A percentile compares a stretch with the other conserved stretches of the same genome.
phyloP scores from a whole-genome alignment of 2,888 invertebrate genomes.

The Phrixothrix hirtus region DNA sequence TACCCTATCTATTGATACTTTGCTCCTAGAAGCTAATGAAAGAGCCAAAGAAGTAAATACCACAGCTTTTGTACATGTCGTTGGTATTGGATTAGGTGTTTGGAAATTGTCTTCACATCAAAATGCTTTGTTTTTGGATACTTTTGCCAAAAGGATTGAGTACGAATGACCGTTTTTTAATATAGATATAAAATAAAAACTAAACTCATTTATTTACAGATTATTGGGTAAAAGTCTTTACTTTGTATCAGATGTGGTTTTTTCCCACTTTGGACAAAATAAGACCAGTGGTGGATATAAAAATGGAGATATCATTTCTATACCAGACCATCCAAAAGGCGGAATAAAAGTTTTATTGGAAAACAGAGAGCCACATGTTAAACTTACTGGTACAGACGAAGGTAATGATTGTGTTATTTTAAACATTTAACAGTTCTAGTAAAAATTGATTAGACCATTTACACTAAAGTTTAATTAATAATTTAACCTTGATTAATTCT shows the following conservation, averaged over 20 bases:
- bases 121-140: conserved; percentile 64
- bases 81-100: conserved; percentile 69
- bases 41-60: conserved; percentile 59
- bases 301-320: conserved; percentile 50
- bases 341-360: conserved; percentile 57
- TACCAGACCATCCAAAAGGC: conserved; percentile 38
- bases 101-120: conserved; percentile 68
- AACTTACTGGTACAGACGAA: conserved; percentile 55
- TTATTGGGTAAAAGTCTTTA: conserved; percentile 49
- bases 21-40: conserved; percentile 65
- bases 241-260: conserved; percentile 66
- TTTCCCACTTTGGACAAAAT: conserved; percentile 63
- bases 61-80: conserved; percentile 66
- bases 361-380: conserved; percentile 62
- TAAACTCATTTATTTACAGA: too few species aligned
- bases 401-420: too few species aligned
- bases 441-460: too few species aligned
- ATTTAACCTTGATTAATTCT: too few species aligned
- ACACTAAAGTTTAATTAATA: too few species aligned
- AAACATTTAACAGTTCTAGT: too few species aligned
- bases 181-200: too few species aligned
- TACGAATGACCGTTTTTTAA: conserved; percentile 43
- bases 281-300: conserved; percentile 56
- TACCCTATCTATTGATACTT: conserved; percentile 63
- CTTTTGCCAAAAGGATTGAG: conserved; percentile 65